phyloP scores from a whole-genome alignment of 2,113 vertebrate species.

The Penelope pileata region DNA sequence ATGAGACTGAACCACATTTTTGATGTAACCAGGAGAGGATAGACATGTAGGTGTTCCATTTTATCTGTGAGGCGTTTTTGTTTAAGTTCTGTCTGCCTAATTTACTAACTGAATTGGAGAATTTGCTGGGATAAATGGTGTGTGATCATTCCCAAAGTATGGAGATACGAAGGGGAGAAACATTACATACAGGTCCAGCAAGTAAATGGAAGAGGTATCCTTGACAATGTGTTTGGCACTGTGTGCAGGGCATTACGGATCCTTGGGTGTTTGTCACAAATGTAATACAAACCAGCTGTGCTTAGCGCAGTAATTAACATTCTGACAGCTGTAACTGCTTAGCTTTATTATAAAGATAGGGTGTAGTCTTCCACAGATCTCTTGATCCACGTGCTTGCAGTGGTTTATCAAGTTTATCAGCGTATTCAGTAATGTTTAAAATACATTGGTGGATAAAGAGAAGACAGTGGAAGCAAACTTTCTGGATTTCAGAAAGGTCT shows the following conservation, averaged over 20 bases:
- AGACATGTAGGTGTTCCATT: background rate
- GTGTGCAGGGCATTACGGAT: background rate
- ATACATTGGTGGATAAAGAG: background rate
- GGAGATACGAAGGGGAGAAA: background rate
- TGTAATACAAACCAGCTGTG: rapidly evolving
- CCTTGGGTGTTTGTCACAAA: background rate
- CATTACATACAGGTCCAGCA: background rate
- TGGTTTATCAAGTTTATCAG: background rate
- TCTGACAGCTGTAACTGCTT: background rate
- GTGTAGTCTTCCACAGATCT: background rate
- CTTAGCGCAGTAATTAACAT: background rate
- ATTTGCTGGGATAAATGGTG: background rate
- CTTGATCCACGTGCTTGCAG: background rate
- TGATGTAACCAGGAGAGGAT: background rate
- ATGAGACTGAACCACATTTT: background rate
- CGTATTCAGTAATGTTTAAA: background rate
- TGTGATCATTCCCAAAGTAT: background rate
- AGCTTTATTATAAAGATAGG: background rate
- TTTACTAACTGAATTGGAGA: background rate
- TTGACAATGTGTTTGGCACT: background rate
- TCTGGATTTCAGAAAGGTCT: background rate
- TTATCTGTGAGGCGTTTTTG: background rate
- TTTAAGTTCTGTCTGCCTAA: background rate
- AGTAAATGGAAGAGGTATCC: background rate
- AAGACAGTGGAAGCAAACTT: background rate